phyloP scores from a whole-genome alignment of 2,797 vertebrate genomes.

The Erethizon dorsatum region DNA sequence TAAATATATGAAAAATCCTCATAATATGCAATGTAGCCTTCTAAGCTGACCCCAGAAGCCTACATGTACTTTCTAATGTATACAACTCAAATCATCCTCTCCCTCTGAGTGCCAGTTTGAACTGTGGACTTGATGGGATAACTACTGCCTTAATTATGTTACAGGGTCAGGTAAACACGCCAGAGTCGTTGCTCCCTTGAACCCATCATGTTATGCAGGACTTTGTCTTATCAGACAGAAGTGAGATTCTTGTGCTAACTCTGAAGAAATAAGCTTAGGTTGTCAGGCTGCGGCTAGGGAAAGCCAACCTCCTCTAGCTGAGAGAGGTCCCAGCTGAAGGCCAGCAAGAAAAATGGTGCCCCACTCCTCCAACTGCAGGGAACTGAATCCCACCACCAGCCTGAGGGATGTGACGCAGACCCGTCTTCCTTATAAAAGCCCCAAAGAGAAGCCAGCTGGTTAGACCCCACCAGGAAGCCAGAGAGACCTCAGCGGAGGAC shows the following conservation, averaged over 20 bases:
- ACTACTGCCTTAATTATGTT: not conserved
- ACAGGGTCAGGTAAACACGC: not conserved
- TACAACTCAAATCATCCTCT: no score
- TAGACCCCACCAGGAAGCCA: no score
- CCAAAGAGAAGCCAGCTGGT: not conserved
- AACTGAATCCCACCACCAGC: not conserved
- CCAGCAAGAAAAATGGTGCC: not conserved
- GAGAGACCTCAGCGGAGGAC: not conserved
- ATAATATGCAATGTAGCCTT: not conserved
- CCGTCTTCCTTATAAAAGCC: not conserved
- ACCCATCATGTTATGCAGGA: not conserved
- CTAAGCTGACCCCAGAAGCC: not conserved
- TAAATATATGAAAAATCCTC: not conserved
- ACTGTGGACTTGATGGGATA: not conserved
- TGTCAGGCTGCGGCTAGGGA: no score
- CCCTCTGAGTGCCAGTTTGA: not conserved
- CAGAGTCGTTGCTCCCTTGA: accelerated
- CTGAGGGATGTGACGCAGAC: not conserved
- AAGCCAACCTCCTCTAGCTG: no score
- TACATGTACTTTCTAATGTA: not conserved
- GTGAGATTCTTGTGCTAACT: not conserved
- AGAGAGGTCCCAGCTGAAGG: not conserved
- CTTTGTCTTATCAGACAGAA: not conserved
- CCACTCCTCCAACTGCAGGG: not conserved
- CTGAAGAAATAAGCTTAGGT: not conserved